Conservation (phyloP, 2,113 vertebrate species). For the Atlantisia rogersi region DNA sequence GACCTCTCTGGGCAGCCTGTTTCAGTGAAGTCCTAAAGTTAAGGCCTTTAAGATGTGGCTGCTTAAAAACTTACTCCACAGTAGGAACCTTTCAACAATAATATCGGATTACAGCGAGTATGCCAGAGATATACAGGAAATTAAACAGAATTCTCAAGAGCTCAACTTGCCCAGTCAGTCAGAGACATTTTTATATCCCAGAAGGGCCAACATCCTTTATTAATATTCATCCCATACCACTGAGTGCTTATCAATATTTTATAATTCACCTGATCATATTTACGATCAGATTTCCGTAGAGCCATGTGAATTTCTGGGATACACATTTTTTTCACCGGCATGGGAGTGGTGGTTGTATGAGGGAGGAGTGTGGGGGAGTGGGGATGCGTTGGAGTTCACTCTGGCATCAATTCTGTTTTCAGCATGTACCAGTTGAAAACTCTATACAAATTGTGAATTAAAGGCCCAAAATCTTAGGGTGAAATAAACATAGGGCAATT, state of each 20-base stretch:
- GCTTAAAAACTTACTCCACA: background rate
- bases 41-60: background rate
- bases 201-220: background rate
- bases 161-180: background rate
- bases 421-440: background rate
- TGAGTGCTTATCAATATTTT: background rate
- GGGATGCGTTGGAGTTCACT: background rate
- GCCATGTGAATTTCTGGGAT: background rate
- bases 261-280: background rate
- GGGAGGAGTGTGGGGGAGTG: too few species aligned
- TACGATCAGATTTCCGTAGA: background rate
- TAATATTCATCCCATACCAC: background rate
- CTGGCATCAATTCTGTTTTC: background rate
- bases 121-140: background rate
- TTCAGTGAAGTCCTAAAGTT: background rate
- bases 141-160: background rate
- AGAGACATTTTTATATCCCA: background rate
- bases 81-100: background rate
- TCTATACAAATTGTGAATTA: background rate
- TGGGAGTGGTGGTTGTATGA: background rate
- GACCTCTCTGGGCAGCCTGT: too few species aligned
- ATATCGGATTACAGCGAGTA: background rate
- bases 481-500: background rate
- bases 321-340: background rate
- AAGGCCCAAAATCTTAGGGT: background rate